These are phyloP conservation scores for cat (Felis catus) DNA, from an alignment of 2,113 vertebrate genomes.

Conservation along the genomic window F.catus_Fca126_mat1.0 CM031412.1:59253501-59254000, in stretches of 20 bases:
- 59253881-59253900: background rate
- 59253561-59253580: background rate
- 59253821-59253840: background rate
- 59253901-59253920: background rate
- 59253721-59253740: background rate
- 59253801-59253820: background rate
- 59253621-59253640: background rate
- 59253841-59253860: background rate
- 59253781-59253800: background rate
- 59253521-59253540: background rate
- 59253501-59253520: background rate
- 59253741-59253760: background rate
- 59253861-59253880: background rate
- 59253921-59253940: background rate
- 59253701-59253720: background rate
- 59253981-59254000: background rate
- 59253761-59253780: background rate
- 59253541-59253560: background rate
- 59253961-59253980: background rate
- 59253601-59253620: background rate
- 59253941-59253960: background rate
- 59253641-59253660: background rate
- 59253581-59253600: background rate
- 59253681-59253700: background rate
- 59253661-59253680: background rate